These are phyloP conservation scores for Pterostichus madidus DNA, from an alignment of 2,888 invertebrate genomes.

Conservation along the genomic window DNA sequence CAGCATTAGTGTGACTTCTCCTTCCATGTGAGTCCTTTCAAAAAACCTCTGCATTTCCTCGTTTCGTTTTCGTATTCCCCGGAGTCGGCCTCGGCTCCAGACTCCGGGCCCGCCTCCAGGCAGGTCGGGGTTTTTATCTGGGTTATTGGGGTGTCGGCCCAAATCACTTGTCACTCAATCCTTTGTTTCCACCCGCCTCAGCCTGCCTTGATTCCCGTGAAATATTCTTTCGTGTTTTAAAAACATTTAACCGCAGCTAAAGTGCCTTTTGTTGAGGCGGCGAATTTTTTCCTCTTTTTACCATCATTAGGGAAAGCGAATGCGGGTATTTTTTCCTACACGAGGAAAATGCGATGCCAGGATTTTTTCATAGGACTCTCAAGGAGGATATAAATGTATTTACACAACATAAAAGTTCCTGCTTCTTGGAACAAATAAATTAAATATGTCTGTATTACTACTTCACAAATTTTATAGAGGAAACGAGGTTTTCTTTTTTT, in stretches of 20 bases:
- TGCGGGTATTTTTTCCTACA: conserved; percentile 26
- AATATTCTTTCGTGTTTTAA: conserved; percentile 42
- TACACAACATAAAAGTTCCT: background rate
- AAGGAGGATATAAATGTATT: background rate
- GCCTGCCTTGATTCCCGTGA: conserved; percentile 21
- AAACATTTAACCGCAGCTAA: conserved; percentile 34
- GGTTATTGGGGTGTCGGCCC: conserved; percentile 56
- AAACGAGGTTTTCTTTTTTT: too few species aligned
- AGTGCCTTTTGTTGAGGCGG: conserved; percentile 45
- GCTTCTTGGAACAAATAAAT: background rate
- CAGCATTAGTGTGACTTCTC: background rate
- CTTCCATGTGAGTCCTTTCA: background rate
- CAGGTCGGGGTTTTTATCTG: conserved; percentile 8
- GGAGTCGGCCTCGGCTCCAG: background rate
- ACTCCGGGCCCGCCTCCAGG: background rate
- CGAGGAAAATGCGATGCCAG: background rate
- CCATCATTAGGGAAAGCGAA: conserved; percentile 26
- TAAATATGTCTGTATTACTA: background rate
- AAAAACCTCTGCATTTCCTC: background rate
- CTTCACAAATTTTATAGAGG: too few species aligned
- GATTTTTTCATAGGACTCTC: background rate
- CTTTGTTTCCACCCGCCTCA: conserved; percentile 22
- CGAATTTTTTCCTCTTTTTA: conserved; percentile 21
- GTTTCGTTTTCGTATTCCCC: conserved; percentile 24
- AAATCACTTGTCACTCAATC: conserved; percentile 55